Evolutionary conservation across 1,140 invertebrate species (phyloP).

Genomic region (Plectus sambesii): DNA sequence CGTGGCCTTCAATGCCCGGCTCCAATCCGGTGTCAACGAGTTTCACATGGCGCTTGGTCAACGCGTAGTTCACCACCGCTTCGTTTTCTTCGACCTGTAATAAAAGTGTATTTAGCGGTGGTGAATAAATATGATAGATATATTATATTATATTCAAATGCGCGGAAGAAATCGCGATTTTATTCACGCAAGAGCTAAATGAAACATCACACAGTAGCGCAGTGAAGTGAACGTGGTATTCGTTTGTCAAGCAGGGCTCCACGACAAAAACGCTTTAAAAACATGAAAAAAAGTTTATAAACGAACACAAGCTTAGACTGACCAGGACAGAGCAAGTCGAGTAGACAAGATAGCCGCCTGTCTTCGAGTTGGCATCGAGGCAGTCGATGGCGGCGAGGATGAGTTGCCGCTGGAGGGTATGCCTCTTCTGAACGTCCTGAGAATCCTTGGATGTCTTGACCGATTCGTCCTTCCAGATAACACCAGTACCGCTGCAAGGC

Average conservation of each 20-base stretch:
- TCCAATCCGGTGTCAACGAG: slow-evolving; percentile 81
- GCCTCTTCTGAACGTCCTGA: slow-evolving; percentile 67
- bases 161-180: no score
- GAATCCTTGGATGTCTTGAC: slow-evolving; percentile 70
- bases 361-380: slow-evolving; percentile 75
- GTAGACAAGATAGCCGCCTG: slow-evolving; percentile 89
- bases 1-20: slow-evolving; percentile 89
- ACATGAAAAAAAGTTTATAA: slow-evolving; percentile 2
- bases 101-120: no score
- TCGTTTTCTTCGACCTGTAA: slow-evolving; percentile 88
- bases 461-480: slow-evolving; percentile 91
- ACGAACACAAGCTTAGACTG: slow-evolving; percentile 33
- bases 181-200: slow-evolving; percentile 8
- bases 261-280: no score
- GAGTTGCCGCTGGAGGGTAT: slow-evolving; percentile 80
- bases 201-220: no score
- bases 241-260: neutral
- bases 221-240: no score
- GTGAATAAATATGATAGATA: no score
- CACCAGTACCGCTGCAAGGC: slow-evolving; percentile 94
- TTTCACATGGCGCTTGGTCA: slow-evolving; percentile 82
- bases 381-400: slow-evolving; percentile 90
- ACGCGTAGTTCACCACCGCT: slow-evolving; percentile 84
- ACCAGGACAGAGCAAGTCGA: slow-evolving; percentile 93
- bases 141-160: no score